phyloP scores from a whole-genome alignment of 2,888 invertebrate genomes.

The Sarcophaga variegata region DNA sequence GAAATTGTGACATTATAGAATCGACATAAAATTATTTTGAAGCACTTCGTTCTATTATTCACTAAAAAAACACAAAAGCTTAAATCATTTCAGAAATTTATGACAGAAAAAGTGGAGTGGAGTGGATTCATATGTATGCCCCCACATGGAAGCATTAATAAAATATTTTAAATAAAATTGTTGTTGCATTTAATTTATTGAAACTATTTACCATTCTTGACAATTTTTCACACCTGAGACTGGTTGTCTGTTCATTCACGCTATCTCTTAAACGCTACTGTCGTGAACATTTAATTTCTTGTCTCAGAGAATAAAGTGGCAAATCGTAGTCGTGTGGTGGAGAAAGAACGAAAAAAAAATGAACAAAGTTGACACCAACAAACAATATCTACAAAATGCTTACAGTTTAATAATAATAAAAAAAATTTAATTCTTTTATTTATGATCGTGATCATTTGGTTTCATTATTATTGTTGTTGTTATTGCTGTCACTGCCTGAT shows the following conservation, averaged over 20 bases:
- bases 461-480: neutral
- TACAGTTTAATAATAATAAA: neutral
- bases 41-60: too few species aligned
- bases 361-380: conserved; percentile 24
- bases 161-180: conserved; percentile 33
- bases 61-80: too few species aligned
- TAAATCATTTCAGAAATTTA: too few species aligned
- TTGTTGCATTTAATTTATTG: conserved; percentile 16
- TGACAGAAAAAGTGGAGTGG: neutral
- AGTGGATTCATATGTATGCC: neutral
- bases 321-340: neutral
- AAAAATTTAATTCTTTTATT: conserved; percentile 57
- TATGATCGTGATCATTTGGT: conserved; percentile 32
- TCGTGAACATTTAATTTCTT: neutral
- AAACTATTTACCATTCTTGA: conserved; percentile 29
- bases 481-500: neutral
- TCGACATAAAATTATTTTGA: too few species aligned
- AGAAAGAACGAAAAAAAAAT: conserved; percentile 3
- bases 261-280: conserved; percentile 11
- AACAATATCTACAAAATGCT: conserved; percentile 43
- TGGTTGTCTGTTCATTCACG: neutral
- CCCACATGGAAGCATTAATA: neutral
- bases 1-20: too few species aligned
- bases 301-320: neutral
- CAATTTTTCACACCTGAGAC: conserved; percentile 52